Conservation (phyloP, 2,113 vertebrate species). For the Epinephelus moara region DNA sequence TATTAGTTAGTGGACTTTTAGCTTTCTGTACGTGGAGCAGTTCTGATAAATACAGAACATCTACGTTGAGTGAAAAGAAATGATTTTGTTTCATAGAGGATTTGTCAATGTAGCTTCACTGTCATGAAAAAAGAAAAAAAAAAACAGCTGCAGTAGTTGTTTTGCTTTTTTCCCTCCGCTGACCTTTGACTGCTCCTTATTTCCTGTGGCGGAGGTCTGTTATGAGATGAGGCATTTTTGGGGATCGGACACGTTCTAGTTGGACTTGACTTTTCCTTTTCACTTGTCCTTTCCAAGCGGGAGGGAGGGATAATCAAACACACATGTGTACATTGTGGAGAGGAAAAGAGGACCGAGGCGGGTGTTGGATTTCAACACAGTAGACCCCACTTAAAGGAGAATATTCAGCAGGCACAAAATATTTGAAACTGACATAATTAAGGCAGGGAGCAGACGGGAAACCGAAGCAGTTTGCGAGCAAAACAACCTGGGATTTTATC, state of each 20-base stretch:
- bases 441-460: constrained; percentile 47
- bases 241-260: constrained; percentile 42
- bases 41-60: constrained; percentile 4
- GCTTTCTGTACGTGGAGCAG: neutral
- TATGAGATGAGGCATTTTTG: constrained; percentile 60
- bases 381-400: constrained; percentile 58
- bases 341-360: constrained; percentile 28
- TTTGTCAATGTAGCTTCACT: neutral
- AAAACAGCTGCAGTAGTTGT: constrained; percentile 10
- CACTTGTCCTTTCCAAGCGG: constrained; percentile 48
- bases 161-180: constrained; percentile 10
- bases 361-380: constrained; percentile 65
- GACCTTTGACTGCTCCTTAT: constrained; percentile 59
- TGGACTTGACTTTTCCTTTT: constrained; percentile 58
- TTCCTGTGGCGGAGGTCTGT: constrained; percentile 61
- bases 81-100: neutral
- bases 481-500: constrained; percentile 45
- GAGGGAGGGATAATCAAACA: constrained; percentile 59
- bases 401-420: constrained; percentile 57
- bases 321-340: constrained; percentile 52
- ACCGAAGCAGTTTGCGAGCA: constrained; percentile 41
- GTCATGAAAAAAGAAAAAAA: neutral
- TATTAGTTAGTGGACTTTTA: neutral
- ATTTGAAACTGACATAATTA: constrained; percentile 65
- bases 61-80: neutral